A percentile compares a stretch with the other conserved stretches of the same genome.
Conservation (phyloP, 1,140 invertebrate species). For the Olivierus martensii region DNA sequence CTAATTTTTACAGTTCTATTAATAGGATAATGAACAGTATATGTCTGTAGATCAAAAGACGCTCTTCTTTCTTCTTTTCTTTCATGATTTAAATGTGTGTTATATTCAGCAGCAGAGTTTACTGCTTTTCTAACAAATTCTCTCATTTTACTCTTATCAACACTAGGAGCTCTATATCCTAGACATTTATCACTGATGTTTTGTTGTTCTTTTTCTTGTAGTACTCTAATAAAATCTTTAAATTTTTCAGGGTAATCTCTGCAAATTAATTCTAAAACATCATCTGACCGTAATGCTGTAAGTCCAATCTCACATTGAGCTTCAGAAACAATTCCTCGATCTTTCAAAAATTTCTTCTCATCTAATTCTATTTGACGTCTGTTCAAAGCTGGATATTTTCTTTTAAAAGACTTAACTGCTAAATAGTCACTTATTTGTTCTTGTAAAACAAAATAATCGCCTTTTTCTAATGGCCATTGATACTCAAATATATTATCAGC, state of each 20-base stretch:
- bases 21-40: conserved; percentile 51
- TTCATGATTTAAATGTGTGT: conserved; percentile 64
- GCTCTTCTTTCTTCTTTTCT: conserved; percentile 45
- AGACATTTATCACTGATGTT: conserved; percentile 56
- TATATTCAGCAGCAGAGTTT: conserved; percentile 75
- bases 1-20: conserved; percentile 27
- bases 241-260: conserved; percentile 90
- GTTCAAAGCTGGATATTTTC: conserved; percentile 82
- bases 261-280: conserved; percentile 88
- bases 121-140: conserved; percentile 71
- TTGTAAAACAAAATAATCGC: conserved; percentile 69
- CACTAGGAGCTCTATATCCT: conserved; percentile 25
- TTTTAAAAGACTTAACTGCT: conserved; percentile 88
- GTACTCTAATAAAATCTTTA: conserved; percentile 72
- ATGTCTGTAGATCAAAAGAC: conserved; percentile 38
- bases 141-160: conserved; percentile 35
- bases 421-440: conserved; percentile 87
- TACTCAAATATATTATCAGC: conserved; percentile 78
- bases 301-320: conserved; percentile 86
- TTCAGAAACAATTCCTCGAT: conserved; percentile 72
- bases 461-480: conserved; percentile 61
- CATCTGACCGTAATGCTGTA: conserved; percentile 71
- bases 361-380: conserved; percentile 71
- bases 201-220: conserved; percentile 61
- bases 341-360: conserved; percentile 73